phyloP scores from a whole-genome alignment of 1,140 invertebrate species.

The Drosophila pseudoananassae region DNA sequence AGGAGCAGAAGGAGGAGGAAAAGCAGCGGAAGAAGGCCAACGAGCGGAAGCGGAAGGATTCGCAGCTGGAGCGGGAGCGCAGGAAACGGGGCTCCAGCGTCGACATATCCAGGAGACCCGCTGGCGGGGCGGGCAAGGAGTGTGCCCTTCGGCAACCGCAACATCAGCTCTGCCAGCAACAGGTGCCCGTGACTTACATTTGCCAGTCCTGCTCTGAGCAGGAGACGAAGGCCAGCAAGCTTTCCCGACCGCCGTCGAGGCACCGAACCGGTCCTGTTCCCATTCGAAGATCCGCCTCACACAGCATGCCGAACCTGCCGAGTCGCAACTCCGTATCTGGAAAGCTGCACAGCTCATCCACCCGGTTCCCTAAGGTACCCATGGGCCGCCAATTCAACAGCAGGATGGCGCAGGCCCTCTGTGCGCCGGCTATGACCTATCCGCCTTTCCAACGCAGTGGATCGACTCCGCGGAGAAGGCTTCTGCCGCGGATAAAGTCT shows the following conservation, averaged over 20 bases:
- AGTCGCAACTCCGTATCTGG: not conserved
- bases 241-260: not conserved
- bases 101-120: not conserved
- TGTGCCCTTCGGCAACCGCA: slow-evolving; percentile 3
- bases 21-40: not conserved
- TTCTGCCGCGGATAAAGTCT: not conserved
- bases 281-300: slow-evolving; percentile 5
- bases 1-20: slow-evolving; percentile 9
- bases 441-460: slow-evolving; percentile 1
- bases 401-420: not conserved
- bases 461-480: not conserved
- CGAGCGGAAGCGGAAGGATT: not conserved
- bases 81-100: not conserved
- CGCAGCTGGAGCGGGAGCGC: not conserved
- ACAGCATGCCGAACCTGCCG: slow-evolving; percentile 55
- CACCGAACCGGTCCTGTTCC: not conserved
- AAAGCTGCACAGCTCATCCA: not conserved
- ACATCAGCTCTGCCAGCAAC: slow-evolving; percentile 56
- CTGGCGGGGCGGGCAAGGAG: not conserved
- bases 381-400: not conserved
- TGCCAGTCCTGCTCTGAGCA: not conserved
- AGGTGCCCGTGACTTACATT: slow-evolving; percentile 22
- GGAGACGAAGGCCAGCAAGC: not conserved
- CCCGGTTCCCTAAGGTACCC: not conserved
- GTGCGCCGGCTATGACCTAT: slow-evolving; percentile 22